Conservation (phyloP, 2,888 invertebrate genomes). For the Drosophila barbarae region DNA sequence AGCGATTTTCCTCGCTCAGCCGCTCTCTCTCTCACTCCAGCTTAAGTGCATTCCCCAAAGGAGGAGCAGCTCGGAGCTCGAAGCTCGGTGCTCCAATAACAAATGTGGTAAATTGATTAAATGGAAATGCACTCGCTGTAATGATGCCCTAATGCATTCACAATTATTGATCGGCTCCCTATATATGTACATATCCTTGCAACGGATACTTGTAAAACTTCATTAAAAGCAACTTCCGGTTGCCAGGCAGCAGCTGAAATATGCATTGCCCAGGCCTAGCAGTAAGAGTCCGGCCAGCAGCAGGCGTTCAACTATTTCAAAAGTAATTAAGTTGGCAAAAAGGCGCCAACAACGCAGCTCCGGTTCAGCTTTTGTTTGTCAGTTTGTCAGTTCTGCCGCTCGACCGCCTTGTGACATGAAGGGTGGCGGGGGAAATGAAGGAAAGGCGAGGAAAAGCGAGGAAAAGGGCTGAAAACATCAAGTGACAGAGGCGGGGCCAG, state of each 20-base stretch:
- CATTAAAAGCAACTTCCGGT: constrained; percentile 42
- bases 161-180: constrained; percentile 18
- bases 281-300: constrained; percentile 1
- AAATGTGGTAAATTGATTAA: constrained; percentile 23
- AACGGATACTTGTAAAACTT: constrained; percentile 34
- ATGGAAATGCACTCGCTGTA: constrained; percentile 13
- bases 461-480: background rate
- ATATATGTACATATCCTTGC: background rate
- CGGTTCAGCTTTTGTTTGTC: constrained; percentile 38
- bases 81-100: background rate
- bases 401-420: constrained; percentile 20
- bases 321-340: constrained; percentile 70
- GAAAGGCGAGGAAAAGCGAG: background rate
- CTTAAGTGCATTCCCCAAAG: constrained; percentile 9
- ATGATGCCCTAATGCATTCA: constrained; percentile 25
- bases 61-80: background rate
- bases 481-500: constrained; percentile 8
- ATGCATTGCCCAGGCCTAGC: constrained; percentile 18
- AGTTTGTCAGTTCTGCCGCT: constrained; percentile 23
- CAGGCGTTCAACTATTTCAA: constrained; percentile 61
- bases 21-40: background rate
- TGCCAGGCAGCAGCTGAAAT: constrained; percentile 32
- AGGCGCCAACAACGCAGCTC: constrained; percentile 52
- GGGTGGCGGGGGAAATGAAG: background rate
- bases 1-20: constrained; percentile 5